These are phyloP conservation scores for Colius striatus DNA, from an alignment of 2,113 vertebrate genomes.

Conservation along the genomic window DNA sequence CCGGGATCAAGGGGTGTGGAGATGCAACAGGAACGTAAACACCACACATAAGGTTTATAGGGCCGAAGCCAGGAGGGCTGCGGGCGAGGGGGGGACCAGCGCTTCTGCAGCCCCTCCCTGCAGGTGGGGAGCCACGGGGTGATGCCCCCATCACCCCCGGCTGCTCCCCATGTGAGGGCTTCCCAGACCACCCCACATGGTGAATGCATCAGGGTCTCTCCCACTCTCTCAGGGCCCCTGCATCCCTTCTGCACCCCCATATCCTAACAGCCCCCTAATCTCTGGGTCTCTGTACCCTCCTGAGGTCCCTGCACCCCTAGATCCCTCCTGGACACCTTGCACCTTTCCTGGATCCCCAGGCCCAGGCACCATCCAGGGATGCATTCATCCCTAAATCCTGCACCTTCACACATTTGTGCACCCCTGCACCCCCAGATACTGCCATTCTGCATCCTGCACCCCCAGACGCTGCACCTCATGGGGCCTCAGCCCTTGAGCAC, in stretches of 20 bases:
- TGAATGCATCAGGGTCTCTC: too few species aligned
- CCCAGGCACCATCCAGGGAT: too few species aligned
- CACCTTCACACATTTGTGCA: background rate
- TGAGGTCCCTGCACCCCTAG: background rate
- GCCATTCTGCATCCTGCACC: too few species aligned
- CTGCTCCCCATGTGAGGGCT: fast-evolving
- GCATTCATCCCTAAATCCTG: background rate
- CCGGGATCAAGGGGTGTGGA: background rate
- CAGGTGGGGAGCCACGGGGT: background rate
- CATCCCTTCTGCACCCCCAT: background rate
- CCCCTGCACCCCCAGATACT: too few species aligned
- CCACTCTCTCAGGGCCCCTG: fast-evolving
- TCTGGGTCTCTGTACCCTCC: background rate
- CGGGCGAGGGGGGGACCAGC: background rate
- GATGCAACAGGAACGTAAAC: background rate
- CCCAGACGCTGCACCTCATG: background rate
- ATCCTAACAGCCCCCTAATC: background rate
- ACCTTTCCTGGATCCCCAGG: background rate
- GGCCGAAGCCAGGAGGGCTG: background rate
- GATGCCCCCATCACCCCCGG: fast-evolving
- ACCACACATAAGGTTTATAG: fast-evolving
- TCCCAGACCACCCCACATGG: background rate
- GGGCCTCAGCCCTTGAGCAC: background rate
- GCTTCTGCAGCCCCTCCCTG: background rate
- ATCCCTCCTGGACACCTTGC: background rate